These are phyloP conservation scores for Toxotes chatareus DNA, from an alignment of 2,113 vertebrate species.

Conservation along the genomic window DNA sequence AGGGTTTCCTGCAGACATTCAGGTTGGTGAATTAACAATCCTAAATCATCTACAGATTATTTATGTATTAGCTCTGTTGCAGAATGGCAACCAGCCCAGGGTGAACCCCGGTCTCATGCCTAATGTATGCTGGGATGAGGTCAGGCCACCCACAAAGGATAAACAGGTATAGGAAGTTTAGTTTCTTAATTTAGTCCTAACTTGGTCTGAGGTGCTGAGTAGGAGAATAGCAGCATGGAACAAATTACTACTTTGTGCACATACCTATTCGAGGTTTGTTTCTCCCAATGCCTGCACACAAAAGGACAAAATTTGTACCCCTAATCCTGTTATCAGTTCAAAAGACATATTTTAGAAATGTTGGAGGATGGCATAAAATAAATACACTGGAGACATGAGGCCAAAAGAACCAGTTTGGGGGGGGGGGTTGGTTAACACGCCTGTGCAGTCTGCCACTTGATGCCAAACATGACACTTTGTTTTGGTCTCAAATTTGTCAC, in stretches of 20 bases:
- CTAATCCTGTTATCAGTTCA: not conserved
- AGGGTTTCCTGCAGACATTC: not conserved
- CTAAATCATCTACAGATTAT: not conserved
- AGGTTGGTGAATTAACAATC: not conserved
- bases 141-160: slow-evolving; percentile 10
- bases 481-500: slow-evolving; percentile 2
- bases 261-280: not conserved
- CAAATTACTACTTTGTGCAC: not conserved
- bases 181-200: no score
- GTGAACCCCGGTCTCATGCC: not conserved
- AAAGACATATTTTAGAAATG: not conserved
- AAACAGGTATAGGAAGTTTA: no score
- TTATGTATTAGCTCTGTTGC: not conserved
- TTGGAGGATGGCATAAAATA: not conserved
- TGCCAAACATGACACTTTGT: not conserved
- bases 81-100: not conserved
- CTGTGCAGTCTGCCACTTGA: not conserved
- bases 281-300: not conserved
- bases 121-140: not conserved
- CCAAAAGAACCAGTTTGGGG: not conserved
- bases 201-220: no score
- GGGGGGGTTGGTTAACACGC: not conserved
- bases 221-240: not conserved
- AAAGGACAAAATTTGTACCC: not conserved
- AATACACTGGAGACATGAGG: not conserved